Conservation (phyloP, 1,140 invertebrate genomes). For the Drosophila arizonae region DNA sequence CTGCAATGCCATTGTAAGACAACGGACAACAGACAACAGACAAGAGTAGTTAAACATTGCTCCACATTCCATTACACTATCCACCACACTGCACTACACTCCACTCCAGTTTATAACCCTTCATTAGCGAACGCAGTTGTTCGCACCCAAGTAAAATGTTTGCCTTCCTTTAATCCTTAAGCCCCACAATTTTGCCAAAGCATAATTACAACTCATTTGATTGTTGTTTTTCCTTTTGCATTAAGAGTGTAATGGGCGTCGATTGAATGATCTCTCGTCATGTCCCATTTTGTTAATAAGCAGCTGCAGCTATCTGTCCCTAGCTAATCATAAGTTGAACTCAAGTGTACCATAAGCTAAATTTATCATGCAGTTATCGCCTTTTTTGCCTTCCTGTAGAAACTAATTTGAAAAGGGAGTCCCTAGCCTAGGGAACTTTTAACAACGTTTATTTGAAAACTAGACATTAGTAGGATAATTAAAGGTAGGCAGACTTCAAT, state of each 20-base stretch:
- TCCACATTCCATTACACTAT: constrained; percentile 5
- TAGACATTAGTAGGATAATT: too few relatives aligned
- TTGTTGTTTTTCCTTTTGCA: neutral
- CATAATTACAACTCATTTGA: constrained; percentile 27
- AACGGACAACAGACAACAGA: neutral
- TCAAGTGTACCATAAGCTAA: too few relatives aligned
- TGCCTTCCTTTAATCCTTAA: constrained; percentile 52
- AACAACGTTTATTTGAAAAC: too few relatives aligned
- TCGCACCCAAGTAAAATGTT: constrained; percentile 63
- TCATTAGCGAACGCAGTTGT: constrained; percentile 41
- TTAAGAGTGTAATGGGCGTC: constrained; percentile 30
- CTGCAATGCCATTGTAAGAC: constrained; percentile 44
- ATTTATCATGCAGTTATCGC: too few relatives aligned
- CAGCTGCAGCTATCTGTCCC: too few relatives aligned
- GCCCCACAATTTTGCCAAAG: constrained; percentile 43
- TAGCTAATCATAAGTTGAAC: too few relatives aligned
- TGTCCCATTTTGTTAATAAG: too few relatives aligned
- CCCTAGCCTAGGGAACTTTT: too few relatives aligned
- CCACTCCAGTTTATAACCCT: constrained; percentile 16
- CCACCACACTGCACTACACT: constrained; percentile 3
- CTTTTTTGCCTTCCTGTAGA: too few relatives aligned
- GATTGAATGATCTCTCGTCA: constrained; percentile 31
- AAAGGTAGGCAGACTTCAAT: too few relatives aligned
- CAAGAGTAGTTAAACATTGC: constrained; percentile 26
- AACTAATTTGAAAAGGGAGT: too few relatives aligned